Evolutionary conservation across 2,888 invertebrate genomes (phyloP).

Genomic region (Aplocera efformata): DNA sequence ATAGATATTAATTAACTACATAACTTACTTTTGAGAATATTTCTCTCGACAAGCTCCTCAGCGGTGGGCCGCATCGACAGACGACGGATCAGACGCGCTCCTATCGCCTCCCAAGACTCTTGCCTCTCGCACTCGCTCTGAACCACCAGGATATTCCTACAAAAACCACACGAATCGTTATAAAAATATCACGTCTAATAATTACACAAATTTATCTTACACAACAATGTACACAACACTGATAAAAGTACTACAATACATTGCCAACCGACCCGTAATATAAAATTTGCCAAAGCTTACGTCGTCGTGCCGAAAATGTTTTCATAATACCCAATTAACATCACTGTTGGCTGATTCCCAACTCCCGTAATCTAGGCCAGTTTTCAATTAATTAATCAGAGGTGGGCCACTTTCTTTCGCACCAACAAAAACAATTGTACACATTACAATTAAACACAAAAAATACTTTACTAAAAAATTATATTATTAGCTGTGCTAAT

Average conservation of each 20-base stretch:
- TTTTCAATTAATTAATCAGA: conserved; percentile 48
- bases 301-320: conserved; percentile 55
- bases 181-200: conserved; percentile 2
- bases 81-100: conserved; percentile 95
- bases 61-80: conserved; percentile 98
- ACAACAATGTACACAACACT: conserved; percentile 34
- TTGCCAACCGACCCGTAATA: conserved; percentile 48
- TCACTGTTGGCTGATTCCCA: conserved; percentile 62
- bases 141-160: conserved; percentile 93
- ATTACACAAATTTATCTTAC: conserved; percentile 45
- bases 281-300: conserved; percentile 60
- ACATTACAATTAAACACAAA: no score
- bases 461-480: conserved; percentile 12
- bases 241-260: conserved; percentile 42
- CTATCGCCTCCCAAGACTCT: conserved; percentile 96
- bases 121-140: conserved; percentile 95
- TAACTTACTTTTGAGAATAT: conserved; percentile 96
- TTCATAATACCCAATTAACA: conserved; percentile 62
- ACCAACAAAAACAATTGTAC: background rate
- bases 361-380: conserved; percentile 45
- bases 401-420: conserved; percentile 8
- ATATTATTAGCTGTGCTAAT: conserved; percentile 20
- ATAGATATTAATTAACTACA: background rate
- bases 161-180: conserved; percentile 19
- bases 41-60: conserved; percentile 98